Evolutionary conservation across 2,888 invertebrate genomes (phyloP), one percentile per base, ranked within the genome.

Genomic region (Archips crataeganus): DNA sequence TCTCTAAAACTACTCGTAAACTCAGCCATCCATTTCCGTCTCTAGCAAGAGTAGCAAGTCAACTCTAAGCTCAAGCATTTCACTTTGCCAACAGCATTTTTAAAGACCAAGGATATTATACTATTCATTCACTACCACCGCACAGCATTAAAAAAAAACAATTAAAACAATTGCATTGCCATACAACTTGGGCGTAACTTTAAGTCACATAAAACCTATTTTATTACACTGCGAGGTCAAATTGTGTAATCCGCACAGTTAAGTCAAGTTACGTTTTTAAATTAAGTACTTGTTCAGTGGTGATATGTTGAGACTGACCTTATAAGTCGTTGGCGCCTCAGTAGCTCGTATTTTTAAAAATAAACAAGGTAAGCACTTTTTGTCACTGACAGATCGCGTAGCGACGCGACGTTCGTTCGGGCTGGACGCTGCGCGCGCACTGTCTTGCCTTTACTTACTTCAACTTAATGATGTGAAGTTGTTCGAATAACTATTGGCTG

Each of bases 311-410:
- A 47, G 13, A 63, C 63, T 47, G 13, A 63, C 63, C 63, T 63
- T 63, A 45, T 63, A 47, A 2, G 45, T 63, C 63, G 63, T 47
- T 47, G 63, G 63, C 47, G 63, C 47, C 47, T 32, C 32, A 6
- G 62, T 11, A 47, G 23, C 32, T 63, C 47, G 63, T 47, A 63
- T 32, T 63, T 63, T 47, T n/a, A 57, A 63, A 63, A 63, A 63
- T 63, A 63, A 63, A 63, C 63, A 63, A 63, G 47, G 32, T 1
- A 62, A 62, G 10, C 42, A 32, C 45, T 62, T 23, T 62, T 62
- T 62, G 47, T 63, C 63, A 47, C 63, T 63, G n/a, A 10, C 63
- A 10, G 32, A 6, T 42, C 63, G 63, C 63, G 47, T 8, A 4
- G 13, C 34, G 9, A 13, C 34, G 47, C 45, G 32, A 45, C 63